A percentile compares a stretch with the other conserved stretches of the same genome.
Evolutionary conservation across 2,797 vertebrate species (phyloP).

Genomic region (Epinephelus malabaricus): DNA sequence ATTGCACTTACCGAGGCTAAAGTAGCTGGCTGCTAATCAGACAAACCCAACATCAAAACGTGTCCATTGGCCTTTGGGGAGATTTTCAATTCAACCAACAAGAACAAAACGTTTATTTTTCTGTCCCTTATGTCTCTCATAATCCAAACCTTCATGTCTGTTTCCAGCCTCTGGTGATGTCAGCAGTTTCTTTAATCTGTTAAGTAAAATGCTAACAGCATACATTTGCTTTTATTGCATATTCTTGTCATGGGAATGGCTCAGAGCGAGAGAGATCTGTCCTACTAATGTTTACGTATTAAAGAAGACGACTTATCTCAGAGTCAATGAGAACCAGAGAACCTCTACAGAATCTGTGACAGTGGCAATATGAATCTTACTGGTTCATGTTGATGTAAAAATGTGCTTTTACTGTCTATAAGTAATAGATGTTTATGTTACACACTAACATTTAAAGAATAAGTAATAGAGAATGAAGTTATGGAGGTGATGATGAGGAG

Average conservation of each 20-base stretch:
- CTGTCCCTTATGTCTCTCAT: not conserved
- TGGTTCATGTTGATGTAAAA: not conserved
- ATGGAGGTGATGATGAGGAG: not conserved
- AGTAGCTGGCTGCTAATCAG: not conserved
- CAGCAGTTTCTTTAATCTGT: conserved; percentile 9
- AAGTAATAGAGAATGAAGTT: conserved; percentile 3
- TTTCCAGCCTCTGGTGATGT: conserved; percentile 5
- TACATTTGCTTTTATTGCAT: conserved; percentile 11
- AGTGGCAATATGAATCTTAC: conserved; percentile 10
- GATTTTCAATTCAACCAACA: not conserved
- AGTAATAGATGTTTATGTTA: not conserved
- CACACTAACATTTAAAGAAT: conserved; percentile 1
- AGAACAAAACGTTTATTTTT: not conserved
- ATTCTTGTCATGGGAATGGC: not conserved
- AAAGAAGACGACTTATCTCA: not conserved
- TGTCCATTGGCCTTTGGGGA: not conserved
- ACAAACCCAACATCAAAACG: not conserved
- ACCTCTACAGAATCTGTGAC: not conserved
- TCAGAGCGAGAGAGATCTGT: conserved; percentile 5
- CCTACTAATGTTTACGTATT: conserved; percentile 2
- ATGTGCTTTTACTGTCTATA: not conserved
- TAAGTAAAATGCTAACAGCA: not conserved
- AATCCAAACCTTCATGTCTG: not conserved
- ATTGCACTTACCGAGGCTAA: not conserved
- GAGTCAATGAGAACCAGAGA: no score